Percentiles rank a stretch among this genome's conserved stretches.
phyloP scores from a whole-genome alignment of 2,113 vertebrate genomes.

The Sphaerodactylus townsendi region DNA sequence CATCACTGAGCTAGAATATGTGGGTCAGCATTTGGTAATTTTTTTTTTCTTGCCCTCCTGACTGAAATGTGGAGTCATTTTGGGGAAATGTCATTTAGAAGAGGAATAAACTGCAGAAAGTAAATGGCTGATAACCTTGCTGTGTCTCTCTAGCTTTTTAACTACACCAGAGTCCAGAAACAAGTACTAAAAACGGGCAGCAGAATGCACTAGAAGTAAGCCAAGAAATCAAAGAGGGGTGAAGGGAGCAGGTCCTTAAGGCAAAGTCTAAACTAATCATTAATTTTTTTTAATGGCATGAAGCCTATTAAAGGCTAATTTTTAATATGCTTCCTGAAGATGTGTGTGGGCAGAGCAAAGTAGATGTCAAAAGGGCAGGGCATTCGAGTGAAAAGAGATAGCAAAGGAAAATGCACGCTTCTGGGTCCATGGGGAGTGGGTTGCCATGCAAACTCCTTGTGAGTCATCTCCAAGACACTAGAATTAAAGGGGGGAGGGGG shows the following conservation, averaged over 20 bases:
- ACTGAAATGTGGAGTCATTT: not conserved
- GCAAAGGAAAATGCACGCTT: not conserved
- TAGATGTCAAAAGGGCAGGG: not conserved
- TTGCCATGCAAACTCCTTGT: not conserved
- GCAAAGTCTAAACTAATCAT: no score
- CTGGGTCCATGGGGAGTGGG: not conserved
- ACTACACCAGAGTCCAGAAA: not conserved
- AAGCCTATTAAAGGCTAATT: not conserved
- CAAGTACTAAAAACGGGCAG: not conserved
- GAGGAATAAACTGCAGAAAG: not conserved
- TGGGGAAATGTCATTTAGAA: not conserved
- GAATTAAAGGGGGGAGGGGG: not conserved
- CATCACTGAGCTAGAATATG: no score
- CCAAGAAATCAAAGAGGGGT: not conserved
- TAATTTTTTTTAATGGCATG: not conserved
- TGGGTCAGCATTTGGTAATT: not conserved
- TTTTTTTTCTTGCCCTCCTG: not conserved
- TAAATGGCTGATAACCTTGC: not conserved
- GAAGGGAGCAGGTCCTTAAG: not conserved
- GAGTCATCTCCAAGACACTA: not conserved
- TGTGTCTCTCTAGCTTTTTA: not conserved
- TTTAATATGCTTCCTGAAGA: not conserved
- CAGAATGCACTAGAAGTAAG: not conserved
- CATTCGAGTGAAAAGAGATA: not conserved
- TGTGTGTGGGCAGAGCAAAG: not conserved